Conservation (phyloP, 2,888 invertebrate species). For the Drosophila acutilabella region DNA sequence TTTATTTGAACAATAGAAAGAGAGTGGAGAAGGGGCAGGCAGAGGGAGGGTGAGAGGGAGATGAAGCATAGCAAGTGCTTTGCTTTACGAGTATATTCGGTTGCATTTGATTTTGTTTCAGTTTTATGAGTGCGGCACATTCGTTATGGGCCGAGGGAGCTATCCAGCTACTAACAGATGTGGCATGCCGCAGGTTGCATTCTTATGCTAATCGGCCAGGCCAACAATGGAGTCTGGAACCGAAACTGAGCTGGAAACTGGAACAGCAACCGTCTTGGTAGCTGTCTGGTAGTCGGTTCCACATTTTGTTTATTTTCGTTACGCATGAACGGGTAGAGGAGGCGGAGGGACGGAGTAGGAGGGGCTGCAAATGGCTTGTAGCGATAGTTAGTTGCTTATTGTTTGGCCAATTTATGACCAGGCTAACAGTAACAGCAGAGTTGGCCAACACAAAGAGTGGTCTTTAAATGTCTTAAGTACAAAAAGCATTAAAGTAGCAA, state of each 20-base stretch:
- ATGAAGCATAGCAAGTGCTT: slow-evolving; percentile 39
- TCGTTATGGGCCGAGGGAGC: slow-evolving; percentile 55
- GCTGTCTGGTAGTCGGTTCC: slow-evolving; percentile 49
- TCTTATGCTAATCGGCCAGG: slow-evolving; percentile 70
- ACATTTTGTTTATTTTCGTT: slow-evolving; percentile 73
- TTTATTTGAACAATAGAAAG: slow-evolving; percentile 16
- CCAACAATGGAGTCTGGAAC: slow-evolving; percentile 49
- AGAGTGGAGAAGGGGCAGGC: not conserved
- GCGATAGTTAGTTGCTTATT: slow-evolving; percentile 68
- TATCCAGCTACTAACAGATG: slow-evolving; percentile 43
- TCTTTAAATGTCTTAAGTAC: slow-evolving; percentile 30
- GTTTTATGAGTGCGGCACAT: slow-evolving; percentile 53
- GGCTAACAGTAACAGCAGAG: slow-evolving; percentile 31
- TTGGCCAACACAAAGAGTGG: slow-evolving; percentile 26
- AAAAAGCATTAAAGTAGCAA: slow-evolving; percentile 51
- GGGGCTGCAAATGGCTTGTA: slow-evolving; percentile 32
- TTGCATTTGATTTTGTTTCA: slow-evolving; percentile 34
- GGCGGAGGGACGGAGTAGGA: not conserved
- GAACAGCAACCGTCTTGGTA: slow-evolving; percentile 37
- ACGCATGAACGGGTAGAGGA: slow-evolving; percentile 40
- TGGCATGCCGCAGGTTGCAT: slow-evolving; percentile 66
- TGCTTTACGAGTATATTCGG: slow-evolving; percentile 25
- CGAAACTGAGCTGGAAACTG: slow-evolving; percentile 27
- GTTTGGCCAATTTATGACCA: slow-evolving; percentile 63
- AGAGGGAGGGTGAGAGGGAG: not conserved